Percentiles rank a stretch among this genome's conserved stretches.
These are phyloP conservation scores for Rhinichthys osculus DNA, from an alignment of 2,797 vertebrate genomes.

Conservation along the genomic window DNA sequence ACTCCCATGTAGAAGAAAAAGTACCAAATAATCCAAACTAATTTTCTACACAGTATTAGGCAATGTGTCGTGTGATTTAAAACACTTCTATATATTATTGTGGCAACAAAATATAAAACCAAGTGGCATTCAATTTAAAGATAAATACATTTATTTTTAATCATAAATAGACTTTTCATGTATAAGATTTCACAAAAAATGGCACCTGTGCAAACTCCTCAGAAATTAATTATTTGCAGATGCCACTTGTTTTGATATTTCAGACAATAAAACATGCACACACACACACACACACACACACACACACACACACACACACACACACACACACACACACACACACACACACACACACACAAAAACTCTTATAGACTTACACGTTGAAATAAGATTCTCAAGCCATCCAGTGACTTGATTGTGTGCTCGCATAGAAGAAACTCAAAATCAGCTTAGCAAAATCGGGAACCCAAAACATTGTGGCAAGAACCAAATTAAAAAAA, in stretches of 20 bases:
- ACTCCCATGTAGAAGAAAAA: not conserved
- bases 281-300: no score
- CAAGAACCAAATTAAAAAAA: no score
- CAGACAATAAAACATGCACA: not conserved
- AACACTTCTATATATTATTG: not conserved
- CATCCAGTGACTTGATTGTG: not conserved
- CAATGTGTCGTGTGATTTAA: not conserved
- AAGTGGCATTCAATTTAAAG: not conserved
- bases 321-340: no score
- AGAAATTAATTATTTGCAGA: not conserved
- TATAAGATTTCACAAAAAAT: no score
- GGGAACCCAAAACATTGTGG: not conserved
- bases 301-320: no score
- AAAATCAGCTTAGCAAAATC: not conserved
- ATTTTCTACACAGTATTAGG: not conserved
- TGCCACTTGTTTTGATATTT: not conserved
- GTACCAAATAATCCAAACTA: constrained; percentile 13
- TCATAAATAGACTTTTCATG: not conserved
- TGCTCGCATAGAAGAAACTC: not conserved
- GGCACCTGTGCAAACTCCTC: not conserved
- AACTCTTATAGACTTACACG: not conserved
- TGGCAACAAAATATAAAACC: not conserved
- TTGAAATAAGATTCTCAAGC: not conserved
- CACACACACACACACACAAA: no score
- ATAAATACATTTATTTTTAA: not conserved